Conservation (phyloP, 2,113 vertebrate genomes). For the Neodon shergylaensis region DNA sequence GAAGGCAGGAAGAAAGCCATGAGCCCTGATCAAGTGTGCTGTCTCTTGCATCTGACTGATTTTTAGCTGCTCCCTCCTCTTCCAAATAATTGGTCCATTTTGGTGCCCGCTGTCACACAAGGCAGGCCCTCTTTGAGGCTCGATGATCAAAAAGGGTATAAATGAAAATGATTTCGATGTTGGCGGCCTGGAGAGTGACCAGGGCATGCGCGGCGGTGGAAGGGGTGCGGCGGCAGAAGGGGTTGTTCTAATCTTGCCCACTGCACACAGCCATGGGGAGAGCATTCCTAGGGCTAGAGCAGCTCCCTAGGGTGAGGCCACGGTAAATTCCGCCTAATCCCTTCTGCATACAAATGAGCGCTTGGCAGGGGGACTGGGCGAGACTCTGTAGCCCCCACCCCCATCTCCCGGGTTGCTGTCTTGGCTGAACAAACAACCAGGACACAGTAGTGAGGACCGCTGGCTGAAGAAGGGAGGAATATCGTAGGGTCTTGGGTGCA, state of each 20-base stretch:
- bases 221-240: constrained; percentile 88
- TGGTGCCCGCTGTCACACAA: constrained; percentile 87
- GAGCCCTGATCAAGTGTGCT: constrained; percentile 86
- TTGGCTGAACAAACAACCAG: constrained; percentile 83
- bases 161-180: constrained; percentile 90
- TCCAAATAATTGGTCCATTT: constrained; percentile 89
- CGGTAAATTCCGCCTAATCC: constrained; percentile 96
- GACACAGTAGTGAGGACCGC: neutral
- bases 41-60: constrained; percentile 86
- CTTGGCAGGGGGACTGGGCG: constrained; percentile 87
- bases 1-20: constrained; percentile 84
- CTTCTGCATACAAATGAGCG: constrained; percentile 95
- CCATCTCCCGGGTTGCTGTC: constrained; percentile 79
- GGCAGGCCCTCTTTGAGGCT: constrained; percentile 89
- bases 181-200: constrained; percentile 88
- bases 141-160: constrained; percentile 92
- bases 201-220: constrained; percentile 86
- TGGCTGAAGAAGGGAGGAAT: no score
- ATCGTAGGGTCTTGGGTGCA: neutral
- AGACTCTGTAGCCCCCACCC: constrained; percentile 81
- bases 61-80: constrained; percentile 81
- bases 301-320: constrained; percentile 91
- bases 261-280: constrained; percentile 89
- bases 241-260: constrained; percentile 91
- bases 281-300: constrained; percentile 90